These are phyloP conservation scores for Orchesella cincta DNA, from an alignment of 1,140 invertebrate species.

Conservation along the genomic window DNA sequence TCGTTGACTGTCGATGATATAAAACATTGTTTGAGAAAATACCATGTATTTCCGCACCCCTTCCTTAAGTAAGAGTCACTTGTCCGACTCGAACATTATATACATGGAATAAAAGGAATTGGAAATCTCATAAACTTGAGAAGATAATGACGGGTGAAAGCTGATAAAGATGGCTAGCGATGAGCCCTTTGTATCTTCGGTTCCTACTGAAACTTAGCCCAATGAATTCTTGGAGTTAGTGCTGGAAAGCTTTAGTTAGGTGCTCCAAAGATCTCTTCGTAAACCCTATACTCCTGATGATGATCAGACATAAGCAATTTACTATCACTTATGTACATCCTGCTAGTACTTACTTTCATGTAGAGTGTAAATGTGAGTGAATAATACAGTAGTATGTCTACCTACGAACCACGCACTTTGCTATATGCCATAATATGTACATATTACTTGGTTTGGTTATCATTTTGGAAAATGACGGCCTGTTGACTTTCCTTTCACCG, in stretches of 20 bases:
- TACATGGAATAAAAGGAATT: not conserved
- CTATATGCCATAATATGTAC: not conserved
- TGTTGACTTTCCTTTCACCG: not conserved
- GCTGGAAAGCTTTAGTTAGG: not conserved
- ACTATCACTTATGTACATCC: not conserved
- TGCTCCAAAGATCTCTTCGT: not conserved
- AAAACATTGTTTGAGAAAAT: too few relatives aligned
- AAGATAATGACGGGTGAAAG: conserved; percentile 14
- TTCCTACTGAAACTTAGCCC: too few relatives aligned
- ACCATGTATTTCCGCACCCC: too few relatives aligned
- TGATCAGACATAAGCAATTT: too few relatives aligned
- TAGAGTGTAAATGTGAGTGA: not conserved
- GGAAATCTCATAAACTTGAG: not conserved
- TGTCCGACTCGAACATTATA: not conserved
- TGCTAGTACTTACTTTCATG: not conserved
- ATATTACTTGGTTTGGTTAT: not conserved
- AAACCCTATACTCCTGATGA: too few relatives aligned
- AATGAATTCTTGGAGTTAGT: not conserved
- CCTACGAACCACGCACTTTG: not conserved
- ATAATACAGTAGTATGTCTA: not conserved
- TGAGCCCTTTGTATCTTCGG: too few relatives aligned
- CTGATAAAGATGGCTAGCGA: too few relatives aligned
- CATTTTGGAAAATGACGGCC: not conserved
- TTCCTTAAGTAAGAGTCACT: too few relatives aligned
- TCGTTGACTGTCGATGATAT: too few relatives aligned